Percentiles rank a stretch among this genome's conserved stretches.
Conservation (phyloP, 2,888 invertebrate genomes). For the Nomada ruficornis region DNA sequence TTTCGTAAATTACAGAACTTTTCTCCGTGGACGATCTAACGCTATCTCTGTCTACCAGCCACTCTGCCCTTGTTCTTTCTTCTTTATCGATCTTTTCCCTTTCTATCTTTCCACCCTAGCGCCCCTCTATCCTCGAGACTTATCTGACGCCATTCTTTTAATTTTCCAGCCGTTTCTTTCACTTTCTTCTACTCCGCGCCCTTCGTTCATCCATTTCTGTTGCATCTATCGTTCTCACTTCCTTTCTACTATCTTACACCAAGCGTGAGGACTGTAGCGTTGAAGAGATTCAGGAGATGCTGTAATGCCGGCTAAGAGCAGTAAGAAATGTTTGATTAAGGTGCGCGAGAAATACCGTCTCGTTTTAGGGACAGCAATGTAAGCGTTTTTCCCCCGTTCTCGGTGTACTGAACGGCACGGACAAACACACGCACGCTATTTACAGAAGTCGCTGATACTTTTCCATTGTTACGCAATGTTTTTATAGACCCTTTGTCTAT, state of each 20-base stretch:
- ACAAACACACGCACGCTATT: neutral
- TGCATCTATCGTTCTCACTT: neutral
- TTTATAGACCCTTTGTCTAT: neutral
- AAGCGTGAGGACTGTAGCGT: neutral
- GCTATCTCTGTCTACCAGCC: slow-evolving; percentile 35
- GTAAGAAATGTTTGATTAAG: slow-evolving; percentile 17
- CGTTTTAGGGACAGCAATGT: neutral
- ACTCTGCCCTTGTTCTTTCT: slow-evolving; percentile 4
- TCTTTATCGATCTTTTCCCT: slow-evolving; percentile 25
- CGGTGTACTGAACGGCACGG: neutral
- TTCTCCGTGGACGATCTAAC: slow-evolving; percentile 59
- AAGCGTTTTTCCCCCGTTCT: neutral
- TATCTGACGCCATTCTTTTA: slow-evolving; percentile 39
- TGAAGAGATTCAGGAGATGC: neutral
- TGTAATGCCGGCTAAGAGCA: neutral
- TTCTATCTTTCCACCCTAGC: neutral
- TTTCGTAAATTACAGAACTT: slow-evolving; percentile 72
- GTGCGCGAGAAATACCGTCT: neutral
- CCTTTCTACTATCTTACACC: neutral
- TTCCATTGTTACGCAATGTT: slow-evolving; percentile 1
- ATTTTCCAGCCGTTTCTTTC: slow-evolving; percentile 40
- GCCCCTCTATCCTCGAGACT: neutral
- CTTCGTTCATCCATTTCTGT: neutral
- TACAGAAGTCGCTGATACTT: neutral
- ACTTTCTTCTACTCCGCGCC: slow-evolving; percentile 2